phyloP scores from a whole-genome alignment of 2,113 vertebrate species.

The Symphodus melops region DNA sequence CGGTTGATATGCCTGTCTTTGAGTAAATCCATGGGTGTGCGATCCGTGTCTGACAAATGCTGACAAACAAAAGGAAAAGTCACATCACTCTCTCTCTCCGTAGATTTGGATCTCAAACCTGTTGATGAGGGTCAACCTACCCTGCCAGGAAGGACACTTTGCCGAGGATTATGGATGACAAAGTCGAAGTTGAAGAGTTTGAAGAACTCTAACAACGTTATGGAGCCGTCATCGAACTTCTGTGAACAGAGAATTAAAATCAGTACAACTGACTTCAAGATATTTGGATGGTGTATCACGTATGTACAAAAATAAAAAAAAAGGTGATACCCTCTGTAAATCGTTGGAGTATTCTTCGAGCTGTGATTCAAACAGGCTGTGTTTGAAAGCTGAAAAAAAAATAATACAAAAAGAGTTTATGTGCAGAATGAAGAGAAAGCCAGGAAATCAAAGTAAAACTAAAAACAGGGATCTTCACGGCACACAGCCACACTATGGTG shows the following conservation, averaged over 20 bases:
- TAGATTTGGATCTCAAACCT: neutral
- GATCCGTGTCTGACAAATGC: conserved; percentile 75
- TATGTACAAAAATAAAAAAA: neutral
- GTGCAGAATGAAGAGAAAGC: neutral
- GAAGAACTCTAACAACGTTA: conserved; percentile 92
- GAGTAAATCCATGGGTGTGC: conserved; percentile 82
- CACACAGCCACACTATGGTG: neutral
- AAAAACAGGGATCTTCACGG: too few species aligned
- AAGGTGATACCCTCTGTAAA: conserved; percentile 81
- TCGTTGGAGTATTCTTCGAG: conserved; percentile 86
- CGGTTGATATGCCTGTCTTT: conserved; percentile 85
- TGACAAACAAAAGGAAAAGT: conserved; percentile 56
- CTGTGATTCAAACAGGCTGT: conserved; percentile 87
- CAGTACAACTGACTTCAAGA: neutral
- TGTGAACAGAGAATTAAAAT: conserved; percentile 63
- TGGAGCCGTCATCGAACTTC: conserved; percentile 89
- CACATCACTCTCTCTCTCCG: neutral
- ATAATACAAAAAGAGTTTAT: neutral
- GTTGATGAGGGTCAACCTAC: conserved; percentile 72
- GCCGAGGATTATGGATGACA: conserved; percentile 90
- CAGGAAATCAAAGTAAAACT: too few species aligned
- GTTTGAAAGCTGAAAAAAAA: conserved; percentile 82
- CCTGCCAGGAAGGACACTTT: conserved; percentile 86
- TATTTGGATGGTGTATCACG: neutral
- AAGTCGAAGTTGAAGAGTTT: conserved; percentile 89